Percentiles rank a stretch among this genome's conserved stretches.
Evolutionary conservation across 2,888 invertebrate genomes (phyloP).

Genomic region (Argynnis bischoffii): DNA sequence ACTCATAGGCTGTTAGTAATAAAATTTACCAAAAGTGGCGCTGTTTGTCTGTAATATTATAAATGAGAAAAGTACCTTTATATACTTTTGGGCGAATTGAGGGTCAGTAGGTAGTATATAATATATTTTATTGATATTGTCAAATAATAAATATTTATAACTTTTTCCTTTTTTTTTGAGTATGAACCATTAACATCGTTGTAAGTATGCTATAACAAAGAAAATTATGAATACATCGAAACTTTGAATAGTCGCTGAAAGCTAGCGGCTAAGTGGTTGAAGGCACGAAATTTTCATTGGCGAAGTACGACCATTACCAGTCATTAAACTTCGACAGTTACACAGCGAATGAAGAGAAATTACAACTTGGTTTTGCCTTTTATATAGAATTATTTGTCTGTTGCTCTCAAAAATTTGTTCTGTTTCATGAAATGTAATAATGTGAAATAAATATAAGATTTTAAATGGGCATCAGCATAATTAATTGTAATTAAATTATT

Average conservation of each 20-base stretch:
- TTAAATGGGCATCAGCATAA: too few relatives aligned
- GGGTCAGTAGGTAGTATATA: background rate
- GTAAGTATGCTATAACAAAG: background rate
- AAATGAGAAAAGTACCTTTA: too few relatives aligned
- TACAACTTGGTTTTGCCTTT: constrained; percentile 25
- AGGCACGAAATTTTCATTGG: constrained; percentile 59
- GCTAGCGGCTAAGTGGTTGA: constrained; percentile 48
- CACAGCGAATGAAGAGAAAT: constrained; percentile 52
- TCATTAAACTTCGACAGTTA: constrained; percentile 66
- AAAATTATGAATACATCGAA: background rate
- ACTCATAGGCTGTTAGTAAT: too few relatives aligned
- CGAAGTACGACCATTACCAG: constrained; percentile 67
- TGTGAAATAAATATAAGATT: background rate
- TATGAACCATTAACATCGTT: too few relatives aligned
- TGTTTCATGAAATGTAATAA: background rate
- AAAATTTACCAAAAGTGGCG: too few relatives aligned
- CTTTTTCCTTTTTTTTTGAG: too few relatives aligned
- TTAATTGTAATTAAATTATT: too few relatives aligned
- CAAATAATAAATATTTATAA: background rate
- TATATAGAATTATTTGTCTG: constrained; percentile 1
- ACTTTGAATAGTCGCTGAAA: constrained; percentile 11
- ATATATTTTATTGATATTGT: background rate
- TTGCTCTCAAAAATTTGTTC: background rate
- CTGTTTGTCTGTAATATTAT: too few relatives aligned
- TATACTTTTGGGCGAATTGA: too few relatives aligned